Evolutionary conservation across 1,140 invertebrate genomes (phyloP).

Genomic region (Lucilia cuprina): DNA sequence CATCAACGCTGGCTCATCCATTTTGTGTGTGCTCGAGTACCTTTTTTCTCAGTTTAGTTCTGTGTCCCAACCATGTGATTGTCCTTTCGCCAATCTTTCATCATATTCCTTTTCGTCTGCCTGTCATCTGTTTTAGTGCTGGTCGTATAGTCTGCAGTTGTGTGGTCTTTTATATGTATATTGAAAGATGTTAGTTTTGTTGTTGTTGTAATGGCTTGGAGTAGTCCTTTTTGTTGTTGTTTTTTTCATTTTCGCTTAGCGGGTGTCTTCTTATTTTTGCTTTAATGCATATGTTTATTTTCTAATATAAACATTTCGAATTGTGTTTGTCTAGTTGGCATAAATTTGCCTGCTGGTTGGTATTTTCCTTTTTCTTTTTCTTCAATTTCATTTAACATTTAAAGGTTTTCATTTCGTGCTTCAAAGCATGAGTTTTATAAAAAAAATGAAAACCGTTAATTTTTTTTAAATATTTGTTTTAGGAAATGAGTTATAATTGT

Average conservation of each 20-base stretch:
- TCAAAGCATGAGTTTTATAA: not conserved
- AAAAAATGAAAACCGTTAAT: not conserved
- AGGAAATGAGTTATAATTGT: not conserved
- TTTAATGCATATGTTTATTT: not conserved
- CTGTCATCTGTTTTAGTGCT: not conserved
- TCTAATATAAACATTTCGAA: not conserved
- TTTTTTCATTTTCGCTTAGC: too few species aligned
- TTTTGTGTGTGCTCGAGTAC: not conserved
- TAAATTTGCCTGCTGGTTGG: not conserved
- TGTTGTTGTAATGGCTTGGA: not conserved
- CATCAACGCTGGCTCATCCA: not conserved
- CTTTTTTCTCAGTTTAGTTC: not conserved
- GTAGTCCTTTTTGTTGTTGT: not conserved
- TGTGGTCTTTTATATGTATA: not conserved
- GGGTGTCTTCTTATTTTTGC: too few species aligned
- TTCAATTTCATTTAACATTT: slow-evolving; percentile 1
- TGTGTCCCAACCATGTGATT: not conserved
- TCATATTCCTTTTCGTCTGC: not conserved
- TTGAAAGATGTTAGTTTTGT: not conserved
- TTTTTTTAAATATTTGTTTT: not conserved
- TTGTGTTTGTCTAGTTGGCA: not conserved
- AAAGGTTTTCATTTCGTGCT: not conserved
- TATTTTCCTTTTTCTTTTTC: not conserved
- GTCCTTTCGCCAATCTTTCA: not conserved
- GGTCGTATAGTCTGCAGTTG: too few species aligned